A percentile compares a stretch with the other conserved stretches of the same genome.
phyloP scores from a whole-genome alignment of 1,140 invertebrate species.

The Diachasma alloeum region DNA sequence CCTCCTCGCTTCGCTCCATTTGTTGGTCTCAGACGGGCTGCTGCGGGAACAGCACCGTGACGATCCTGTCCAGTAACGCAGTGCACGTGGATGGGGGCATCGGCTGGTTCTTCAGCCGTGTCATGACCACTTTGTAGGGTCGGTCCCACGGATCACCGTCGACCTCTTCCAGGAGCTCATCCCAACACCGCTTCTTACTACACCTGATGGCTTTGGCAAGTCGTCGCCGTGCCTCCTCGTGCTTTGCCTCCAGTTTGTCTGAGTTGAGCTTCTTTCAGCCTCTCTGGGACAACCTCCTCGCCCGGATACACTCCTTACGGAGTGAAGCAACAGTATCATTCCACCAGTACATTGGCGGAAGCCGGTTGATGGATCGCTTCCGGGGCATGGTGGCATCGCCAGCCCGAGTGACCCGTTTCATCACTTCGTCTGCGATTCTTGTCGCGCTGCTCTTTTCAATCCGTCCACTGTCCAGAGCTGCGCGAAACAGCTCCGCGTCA shows the following conservation, averaged over 20 bases:
- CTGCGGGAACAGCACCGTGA: background rate
- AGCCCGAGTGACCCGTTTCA: background rate
- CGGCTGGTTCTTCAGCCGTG: background rate
- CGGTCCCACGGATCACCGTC: conserved; percentile 32
- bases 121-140: background rate
- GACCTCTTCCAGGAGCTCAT: conserved; percentile 33
- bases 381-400: conserved; percentile 23
- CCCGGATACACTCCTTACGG: conserved; percentile 19
- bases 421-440: background rate
- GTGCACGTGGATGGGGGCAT: conserved; percentile 34
- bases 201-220: conserved; percentile 24
- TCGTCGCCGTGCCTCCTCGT: background rate
- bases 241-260: background rate
- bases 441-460: background rate
- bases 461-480: background rate
- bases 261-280: background rate
- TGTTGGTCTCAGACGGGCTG: background rate
- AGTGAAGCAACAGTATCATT: conserved; percentile 20
- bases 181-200: conserved; percentile 22
- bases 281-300: conserved; percentile 10
- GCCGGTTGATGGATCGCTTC: background rate
- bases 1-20: background rate
- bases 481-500: background rate
- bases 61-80: conserved; percentile 18
- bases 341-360: conserved; percentile 36